Evolutionary conservation across 1,140 invertebrate genomes (phyloP), one percentile per base, ranked within the genome.

Genomic region (Meloidogyne floridensis): DNA sequence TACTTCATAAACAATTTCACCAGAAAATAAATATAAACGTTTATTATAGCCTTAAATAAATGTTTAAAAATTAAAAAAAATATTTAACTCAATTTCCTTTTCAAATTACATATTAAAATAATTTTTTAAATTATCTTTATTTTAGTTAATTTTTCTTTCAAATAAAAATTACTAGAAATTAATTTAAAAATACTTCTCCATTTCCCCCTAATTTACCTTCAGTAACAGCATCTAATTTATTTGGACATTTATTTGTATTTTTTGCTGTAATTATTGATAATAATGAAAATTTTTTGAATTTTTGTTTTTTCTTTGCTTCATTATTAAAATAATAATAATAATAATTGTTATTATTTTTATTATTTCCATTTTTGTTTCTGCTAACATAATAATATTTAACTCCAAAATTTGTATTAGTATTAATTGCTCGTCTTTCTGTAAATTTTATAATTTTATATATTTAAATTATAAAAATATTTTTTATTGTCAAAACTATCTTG

Each of bases 1-100:
- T 18, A 85, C 75, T 71, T 85, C 82, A 71, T 85, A 86, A 32
- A 85, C 84, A 65, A 79, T 75, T 74, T 83, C 78, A 18, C 75
- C 80, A n/a, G 84, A 54, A 69, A 85, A 85, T 47, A 86, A 51
- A 72, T 85, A 85, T 20, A 76, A 81, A n/a, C 77, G 83, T n/a
- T 80, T 84, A 73, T 85, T 85, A 53, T 77, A 80, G n/a, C 75
- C 82, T 83, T 54, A 32, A 73, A 11, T 78, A 42, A 59, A 32
- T 59, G 2, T 32, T 8, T 51, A 51, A 53, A 47, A 32, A n/a
- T 59, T 72, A 51, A 47, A 71, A 6, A 11, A 6, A 70, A 7
- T 47, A 47, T 6, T 6, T 47, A 47, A 47, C 47, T 47, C 47
- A 47, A 47, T 47, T 8, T 32, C 32, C 32, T 32, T 32, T 32